Percentiles rank a stretch among this genome's conserved stretches.
These are phyloP conservation scores for Lordiphosa mommai DNA, from an alignment of 1,140 invertebrate genomes.

Conservation along the genomic window DNA sequence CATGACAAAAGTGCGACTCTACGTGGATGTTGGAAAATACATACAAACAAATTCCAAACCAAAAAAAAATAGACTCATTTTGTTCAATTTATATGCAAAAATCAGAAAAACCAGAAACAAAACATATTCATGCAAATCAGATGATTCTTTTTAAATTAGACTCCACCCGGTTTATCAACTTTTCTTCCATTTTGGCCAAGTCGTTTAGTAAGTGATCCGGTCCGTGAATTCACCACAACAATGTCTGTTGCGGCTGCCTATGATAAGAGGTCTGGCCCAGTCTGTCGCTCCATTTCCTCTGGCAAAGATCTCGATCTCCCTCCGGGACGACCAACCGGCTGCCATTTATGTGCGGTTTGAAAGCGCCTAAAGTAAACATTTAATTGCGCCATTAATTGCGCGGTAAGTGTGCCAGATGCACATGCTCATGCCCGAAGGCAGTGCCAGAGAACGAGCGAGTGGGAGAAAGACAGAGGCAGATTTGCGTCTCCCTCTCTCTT, in stretches of 20 bases:
- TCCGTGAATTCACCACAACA: background rate
- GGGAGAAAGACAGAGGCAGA: background rate
- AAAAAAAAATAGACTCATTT: constrained; percentile 1
- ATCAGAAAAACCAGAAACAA: background rate
- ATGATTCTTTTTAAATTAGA: background rate
- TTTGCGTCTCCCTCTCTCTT: background rate
- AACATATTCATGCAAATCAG: constrained; percentile 18
- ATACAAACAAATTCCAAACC: background rate
- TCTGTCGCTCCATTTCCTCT: background rate
- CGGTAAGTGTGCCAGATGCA: constrained; percentile 75
- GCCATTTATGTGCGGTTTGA: constrained; percentile 58
- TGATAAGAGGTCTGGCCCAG: background rate
- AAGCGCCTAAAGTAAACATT: constrained; percentile 75
- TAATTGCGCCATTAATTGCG: constrained; percentile 75
- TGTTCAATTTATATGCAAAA: constrained; percentile 5
- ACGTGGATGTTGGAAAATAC: too few relatives aligned
- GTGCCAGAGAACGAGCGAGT: background rate
- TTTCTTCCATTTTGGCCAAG: background rate
- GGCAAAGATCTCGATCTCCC: constrained; percentile 23
- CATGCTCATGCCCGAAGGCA: constrained; percentile 23
- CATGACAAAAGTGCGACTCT: background rate
- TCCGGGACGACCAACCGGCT: constrained; percentile 17
- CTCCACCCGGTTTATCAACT: background rate
- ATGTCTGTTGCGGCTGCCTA: background rate
- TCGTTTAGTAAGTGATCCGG: constrained; percentile 2